These are phyloP conservation scores for Drosophila mauritiana DNA, from an alignment of 1,140 invertebrate species.

Conservation along the genomic window DNA sequence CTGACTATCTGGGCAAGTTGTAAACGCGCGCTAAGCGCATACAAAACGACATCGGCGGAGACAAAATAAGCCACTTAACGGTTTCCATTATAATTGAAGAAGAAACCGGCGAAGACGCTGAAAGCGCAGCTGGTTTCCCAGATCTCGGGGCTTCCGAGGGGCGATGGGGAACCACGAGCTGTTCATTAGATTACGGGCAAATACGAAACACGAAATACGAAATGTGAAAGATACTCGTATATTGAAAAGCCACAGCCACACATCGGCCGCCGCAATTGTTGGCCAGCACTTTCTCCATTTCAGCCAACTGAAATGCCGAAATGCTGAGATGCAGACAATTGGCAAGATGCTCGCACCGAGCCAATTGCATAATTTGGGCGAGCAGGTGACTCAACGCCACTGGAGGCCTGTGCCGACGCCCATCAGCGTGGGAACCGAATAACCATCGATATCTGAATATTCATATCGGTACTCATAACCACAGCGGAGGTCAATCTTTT, in stretches of 20 bases:
- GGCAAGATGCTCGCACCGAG: constrained; percentile 47
- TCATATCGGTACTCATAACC: constrained; percentile 22
- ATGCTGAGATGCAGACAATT: constrained; percentile 60
- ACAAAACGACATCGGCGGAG: constrained; percentile 52
- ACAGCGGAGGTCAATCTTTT: constrained; percentile 1
- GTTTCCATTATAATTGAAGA: constrained; percentile 78
- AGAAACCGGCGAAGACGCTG: constrained; percentile 42
- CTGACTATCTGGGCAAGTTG: constrained; percentile 49
- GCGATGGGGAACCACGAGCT: neutral
- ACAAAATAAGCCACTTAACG: constrained; percentile 82
- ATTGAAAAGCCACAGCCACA: constrained; percentile 49
- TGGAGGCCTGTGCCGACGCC: constrained; percentile 6
- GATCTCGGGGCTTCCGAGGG: neutral
- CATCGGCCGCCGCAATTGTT: constrained; percentile 50
- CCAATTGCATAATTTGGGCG: constrained; percentile 67
- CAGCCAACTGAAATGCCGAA: constrained; percentile 22
- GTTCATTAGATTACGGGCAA: constrained; percentile 76
- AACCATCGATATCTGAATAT: constrained; percentile 41
- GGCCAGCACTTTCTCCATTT: constrained; percentile 67
- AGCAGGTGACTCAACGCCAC: constrained; percentile 48
- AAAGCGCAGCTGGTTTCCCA: constrained; percentile 33
- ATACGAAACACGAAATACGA: constrained; percentile 44
- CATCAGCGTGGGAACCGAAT: constrained; percentile 48
- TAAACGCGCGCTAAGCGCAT: constrained; percentile 52
- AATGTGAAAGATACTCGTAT: constrained; percentile 57